phyloP scores from a whole-genome alignment of 2,113 vertebrate genomes.

The Perccottus glenii region DNA sequence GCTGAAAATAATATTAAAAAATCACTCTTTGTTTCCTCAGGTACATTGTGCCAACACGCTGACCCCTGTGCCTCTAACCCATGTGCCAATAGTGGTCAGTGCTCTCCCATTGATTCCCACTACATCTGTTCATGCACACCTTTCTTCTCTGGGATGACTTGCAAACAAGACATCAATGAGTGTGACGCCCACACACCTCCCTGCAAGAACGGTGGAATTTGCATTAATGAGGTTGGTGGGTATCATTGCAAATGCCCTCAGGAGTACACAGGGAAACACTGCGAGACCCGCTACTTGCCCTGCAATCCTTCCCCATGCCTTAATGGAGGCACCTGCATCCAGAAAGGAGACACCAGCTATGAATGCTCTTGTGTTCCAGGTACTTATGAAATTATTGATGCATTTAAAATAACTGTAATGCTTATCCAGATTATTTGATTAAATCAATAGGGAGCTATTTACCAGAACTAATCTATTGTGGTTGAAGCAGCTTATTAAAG shows the following conservation, averaged over 20 bases:
- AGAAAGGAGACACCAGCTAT: conserved; percentile 89
- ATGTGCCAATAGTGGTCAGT: conserved; percentile 90
- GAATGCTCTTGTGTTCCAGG: conserved; percentile 96
- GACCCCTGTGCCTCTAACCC: conserved; percentile 96
- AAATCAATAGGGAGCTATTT: no score
- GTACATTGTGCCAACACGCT: conserved; percentile 89
- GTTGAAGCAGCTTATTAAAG: no score
- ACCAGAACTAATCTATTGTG: no score
- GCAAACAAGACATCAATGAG: conserved; percentile 92
- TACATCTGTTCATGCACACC: conserved; percentile 86
- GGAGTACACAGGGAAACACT: conserved; percentile 85
- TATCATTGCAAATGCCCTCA: conserved; percentile 86
- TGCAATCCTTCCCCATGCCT: conserved; percentile 95
- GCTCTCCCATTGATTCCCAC: conserved; percentile 83
- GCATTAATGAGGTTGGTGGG: conserved; percentile 88
- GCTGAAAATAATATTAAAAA: not conserved
- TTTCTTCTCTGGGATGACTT: conserved; percentile 89
- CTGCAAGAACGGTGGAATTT: conserved; percentile 87
- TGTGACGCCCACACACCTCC: conserved; percentile 72
- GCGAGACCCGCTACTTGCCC: conserved; percentile 90
- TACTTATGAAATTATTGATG: conserved; percentile 46
- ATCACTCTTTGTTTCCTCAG: conserved; percentile 62
- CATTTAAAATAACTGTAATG: no score
- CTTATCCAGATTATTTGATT: no score
- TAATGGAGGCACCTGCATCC: conserved; percentile 94